Conservation (phyloP, 2,888 invertebrate species). For the Carpatolechia fugitivella region DNA sequence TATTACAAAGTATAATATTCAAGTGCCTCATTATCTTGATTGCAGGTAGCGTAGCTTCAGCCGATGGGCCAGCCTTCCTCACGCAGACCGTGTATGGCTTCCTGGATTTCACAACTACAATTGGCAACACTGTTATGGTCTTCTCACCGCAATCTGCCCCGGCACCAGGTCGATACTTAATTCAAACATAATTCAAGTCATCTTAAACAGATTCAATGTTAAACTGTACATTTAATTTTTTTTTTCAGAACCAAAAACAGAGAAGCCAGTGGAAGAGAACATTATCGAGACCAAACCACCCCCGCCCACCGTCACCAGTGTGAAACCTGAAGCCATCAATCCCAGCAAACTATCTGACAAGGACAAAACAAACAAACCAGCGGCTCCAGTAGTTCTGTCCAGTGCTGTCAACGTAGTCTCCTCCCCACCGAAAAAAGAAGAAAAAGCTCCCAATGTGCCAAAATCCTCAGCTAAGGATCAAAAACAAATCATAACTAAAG, state of each 20-base stretch:
- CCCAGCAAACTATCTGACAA: slow-evolving; percentile 68
- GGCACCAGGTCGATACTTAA: slow-evolving; percentile 77
- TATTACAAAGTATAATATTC: too few relatives aligned
- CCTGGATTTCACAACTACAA: slow-evolving; percentile 95
- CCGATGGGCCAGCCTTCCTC: slow-evolving; percentile 67
- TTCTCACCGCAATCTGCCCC: slow-evolving; percentile 94
- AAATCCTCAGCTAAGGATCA: slow-evolving; percentile 71
- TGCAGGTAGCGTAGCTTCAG: slow-evolving; percentile 31
- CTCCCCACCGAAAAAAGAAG: slow-evolving; percentile 68
- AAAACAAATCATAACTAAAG: slow-evolving; percentile 71
- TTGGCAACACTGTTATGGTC: slow-evolving; percentile 96
- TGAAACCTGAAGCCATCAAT: slow-evolving; percentile 67
- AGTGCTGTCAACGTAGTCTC: slow-evolving; percentile 64
- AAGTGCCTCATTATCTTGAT: slow-evolving; percentile 1
- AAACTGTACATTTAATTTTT: slow-evolving; percentile 8
- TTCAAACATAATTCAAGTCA: background rate
- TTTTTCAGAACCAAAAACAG: slow-evolving; percentile 65
- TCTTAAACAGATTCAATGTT: background rate
- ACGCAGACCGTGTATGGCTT: slow-evolving; percentile 97
- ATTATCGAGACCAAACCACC: slow-evolving; percentile 73
- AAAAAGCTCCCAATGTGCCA: slow-evolving; percentile 56
- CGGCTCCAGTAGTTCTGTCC: slow-evolving; percentile 52
- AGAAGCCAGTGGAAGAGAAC: slow-evolving; percentile 66
- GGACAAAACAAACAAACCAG: slow-evolving; percentile 60
- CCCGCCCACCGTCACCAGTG: slow-evolving; percentile 53